Conservation (phyloP, 2,113 vertebrate genomes). For the Diphyllodes magnificus region DNA sequence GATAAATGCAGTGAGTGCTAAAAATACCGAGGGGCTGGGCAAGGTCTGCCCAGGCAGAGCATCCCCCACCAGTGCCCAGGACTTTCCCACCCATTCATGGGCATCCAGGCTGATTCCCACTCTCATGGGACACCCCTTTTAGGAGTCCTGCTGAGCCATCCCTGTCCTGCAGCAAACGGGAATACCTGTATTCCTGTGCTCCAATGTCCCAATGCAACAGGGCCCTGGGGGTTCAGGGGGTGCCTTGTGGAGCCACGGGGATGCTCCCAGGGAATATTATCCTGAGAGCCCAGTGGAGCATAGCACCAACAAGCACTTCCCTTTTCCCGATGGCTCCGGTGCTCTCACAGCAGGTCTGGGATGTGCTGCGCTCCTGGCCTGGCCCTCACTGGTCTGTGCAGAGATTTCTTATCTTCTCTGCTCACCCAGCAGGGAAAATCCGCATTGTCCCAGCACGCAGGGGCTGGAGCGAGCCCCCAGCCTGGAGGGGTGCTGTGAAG, state of each 20-base stretch:
- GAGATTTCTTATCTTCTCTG: background rate
- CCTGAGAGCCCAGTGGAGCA: background rate
- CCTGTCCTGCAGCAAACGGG: background rate
- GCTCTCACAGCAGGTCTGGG: background rate
- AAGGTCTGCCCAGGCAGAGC: background rate
- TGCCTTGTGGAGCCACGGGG: background rate
- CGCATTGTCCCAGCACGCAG: accelerated
- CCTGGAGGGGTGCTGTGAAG: accelerated
- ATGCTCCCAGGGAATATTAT: background rate
- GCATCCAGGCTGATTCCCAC: background rate
- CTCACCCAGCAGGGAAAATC: background rate
- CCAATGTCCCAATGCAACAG: accelerated
- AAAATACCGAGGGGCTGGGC: background rate
- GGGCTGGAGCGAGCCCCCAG: background rate
- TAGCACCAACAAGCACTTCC: accelerated
- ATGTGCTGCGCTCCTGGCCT: accelerated
- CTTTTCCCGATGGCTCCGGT: accelerated
- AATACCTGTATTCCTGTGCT: accelerated
- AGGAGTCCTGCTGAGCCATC: background rate
- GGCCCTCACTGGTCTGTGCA: accelerated
- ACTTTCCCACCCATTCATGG: accelerated
- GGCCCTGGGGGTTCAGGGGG: background rate
- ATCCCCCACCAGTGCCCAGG: background rate
- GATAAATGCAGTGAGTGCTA: background rate
- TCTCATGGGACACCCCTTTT: background rate